Conservation (phyloP, 2,113 vertebrate genomes). For the Cygnus atratus region DNA sequence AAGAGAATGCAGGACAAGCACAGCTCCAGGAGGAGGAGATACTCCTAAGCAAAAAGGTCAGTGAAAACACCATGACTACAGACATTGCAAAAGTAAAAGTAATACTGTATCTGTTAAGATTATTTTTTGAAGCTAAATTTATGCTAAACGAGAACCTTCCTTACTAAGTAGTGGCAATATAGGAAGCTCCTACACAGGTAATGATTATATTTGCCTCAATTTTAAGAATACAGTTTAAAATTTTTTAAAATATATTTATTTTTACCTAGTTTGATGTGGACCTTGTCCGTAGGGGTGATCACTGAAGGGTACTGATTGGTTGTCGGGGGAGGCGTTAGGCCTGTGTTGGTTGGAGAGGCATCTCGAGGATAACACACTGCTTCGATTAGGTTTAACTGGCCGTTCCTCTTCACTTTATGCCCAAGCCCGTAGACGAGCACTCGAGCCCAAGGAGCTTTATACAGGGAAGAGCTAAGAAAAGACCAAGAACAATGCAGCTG, state of each 20-base stretch:
- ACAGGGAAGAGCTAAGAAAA: slow-evolving; percentile 87
- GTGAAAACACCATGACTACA: not conserved
- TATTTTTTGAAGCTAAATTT: not conserved
- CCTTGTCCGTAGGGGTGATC: slow-evolving; percentile 93
- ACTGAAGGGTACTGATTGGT: slow-evolving; percentile 95
- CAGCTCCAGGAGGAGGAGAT: slow-evolving; percentile 92
- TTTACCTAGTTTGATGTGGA: slow-evolving; percentile 94
- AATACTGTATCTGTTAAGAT: not conserved
- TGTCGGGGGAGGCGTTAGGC: slow-evolving; percentile 93
- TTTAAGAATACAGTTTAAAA: not conserved
- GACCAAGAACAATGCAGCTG: not conserved
- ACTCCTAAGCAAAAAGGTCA: slow-evolving; percentile 79
- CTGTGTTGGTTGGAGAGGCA: slow-evolving; percentile 95
- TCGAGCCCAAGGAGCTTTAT: slow-evolving; percentile 95
- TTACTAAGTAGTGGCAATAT: not conserved
- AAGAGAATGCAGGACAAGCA: slow-evolving; percentile 92
- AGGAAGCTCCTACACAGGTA: not conserved
- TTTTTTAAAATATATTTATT: too few relatives aligned
- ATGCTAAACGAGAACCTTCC: not conserved
- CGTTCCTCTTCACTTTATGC: slow-evolving; percentile 93
- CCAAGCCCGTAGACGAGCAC: slow-evolving; percentile 93
- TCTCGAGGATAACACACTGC: slow-evolving; percentile 93
- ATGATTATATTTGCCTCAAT: not conserved
- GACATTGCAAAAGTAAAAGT: not conserved
- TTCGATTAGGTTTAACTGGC: slow-evolving; percentile 95